Evolutionary conservation across 2,113 vertebrate genomes (phyloP).

Genomic region (Speoplatyrhinus poulsoni): DNA sequence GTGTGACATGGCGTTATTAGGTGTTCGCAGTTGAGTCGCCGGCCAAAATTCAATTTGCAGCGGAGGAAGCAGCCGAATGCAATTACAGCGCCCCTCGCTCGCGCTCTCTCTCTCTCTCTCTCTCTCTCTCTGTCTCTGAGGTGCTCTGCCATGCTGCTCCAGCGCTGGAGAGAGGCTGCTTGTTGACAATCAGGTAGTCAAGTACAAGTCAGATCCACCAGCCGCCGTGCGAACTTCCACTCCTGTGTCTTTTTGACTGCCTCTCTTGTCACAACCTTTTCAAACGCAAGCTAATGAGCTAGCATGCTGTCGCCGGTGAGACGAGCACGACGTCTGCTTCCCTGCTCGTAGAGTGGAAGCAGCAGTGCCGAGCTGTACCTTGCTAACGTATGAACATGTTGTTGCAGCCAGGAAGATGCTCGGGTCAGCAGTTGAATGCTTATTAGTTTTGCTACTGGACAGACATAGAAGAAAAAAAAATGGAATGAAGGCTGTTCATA

Average conservation of each 20-base stretch:
- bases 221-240: slow-evolving; percentile 24
- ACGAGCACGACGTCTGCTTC: neutral
- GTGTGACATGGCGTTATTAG: slow-evolving; percentile 66
- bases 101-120: slow-evolving; percentile 6
- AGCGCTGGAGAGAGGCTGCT: slow-evolving; percentile 39
- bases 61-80: slow-evolving; percentile 49
- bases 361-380: neutral
- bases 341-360: neutral
- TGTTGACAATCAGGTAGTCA: slow-evolving; percentile 48
- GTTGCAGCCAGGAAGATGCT: too few species aligned
- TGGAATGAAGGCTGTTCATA: neutral
- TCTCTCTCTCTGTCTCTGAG: neutral
- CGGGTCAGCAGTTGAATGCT: neutral
- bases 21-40: slow-evolving; percentile 65
- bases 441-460: neutral
- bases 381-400: too few species aligned
- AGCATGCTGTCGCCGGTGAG: neutral
- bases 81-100: slow-evolving; percentile 47
- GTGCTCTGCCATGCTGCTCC: slow-evolving; percentile 33
- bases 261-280: slow-evolving; percentile 21
- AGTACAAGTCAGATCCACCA: slow-evolving; percentile 23
- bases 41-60: slow-evolving; percentile 70
- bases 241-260: neutral
- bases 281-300: slow-evolving; percentile 31
- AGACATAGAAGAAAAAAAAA: neutral